Base-by-base conservation (phyloP, 2,113 vertebrate species). In the Urocolius indicus region DNA sequence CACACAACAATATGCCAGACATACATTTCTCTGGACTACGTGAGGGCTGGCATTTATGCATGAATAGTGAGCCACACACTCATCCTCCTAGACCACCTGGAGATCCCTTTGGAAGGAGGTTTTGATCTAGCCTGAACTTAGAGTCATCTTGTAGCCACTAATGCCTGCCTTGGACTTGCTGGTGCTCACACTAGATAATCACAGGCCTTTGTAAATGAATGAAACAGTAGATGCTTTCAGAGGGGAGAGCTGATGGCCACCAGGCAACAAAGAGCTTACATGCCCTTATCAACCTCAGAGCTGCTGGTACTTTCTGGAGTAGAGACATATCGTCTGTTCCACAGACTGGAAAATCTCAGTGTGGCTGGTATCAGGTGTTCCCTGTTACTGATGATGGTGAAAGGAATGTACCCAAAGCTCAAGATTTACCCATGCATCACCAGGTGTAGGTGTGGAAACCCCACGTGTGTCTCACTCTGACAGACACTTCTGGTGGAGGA, bases 391-490 rank as follows among this genome's bases (percentile, higher is more conserved):
- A 10, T n/a, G 32, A 14, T 27, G 17, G 45, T 23, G 20, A 76
- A 92, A 49, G 22, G 15, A 17, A 20, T n/a, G 59, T 43, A 68
- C 46, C 16, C 5, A 23, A 61, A 30, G 57, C 7, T 49, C 58
- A 57, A 49, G 10, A 52, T 69, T 32, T 67, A 26, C 52, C 26
- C 12, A 9, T 9, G 8, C 20, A 48, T 59, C 32, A 11, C 38
- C 17, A 19, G 8, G 30, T n/a, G 45, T 19, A 23, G 14, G 8
- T 9, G 18, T 38, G 55, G 54, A 84, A 83, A 93, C 24, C 7
- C 15, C 0, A 0, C 8, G 4, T 41, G 8, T 22, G 27, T 45
- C 26, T 49, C 2, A 1, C 77, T 74, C 16, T 85, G 46, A 32
- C 0, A 26, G 45, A 54, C 13, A 62, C 17, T 34, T 18, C 6